A percentile compares a stretch with the other conserved stretches of the same genome.
Evolutionary conservation across 2,888 invertebrate species (phyloP).

Genomic region (Eristalis arbustorum): DNA sequence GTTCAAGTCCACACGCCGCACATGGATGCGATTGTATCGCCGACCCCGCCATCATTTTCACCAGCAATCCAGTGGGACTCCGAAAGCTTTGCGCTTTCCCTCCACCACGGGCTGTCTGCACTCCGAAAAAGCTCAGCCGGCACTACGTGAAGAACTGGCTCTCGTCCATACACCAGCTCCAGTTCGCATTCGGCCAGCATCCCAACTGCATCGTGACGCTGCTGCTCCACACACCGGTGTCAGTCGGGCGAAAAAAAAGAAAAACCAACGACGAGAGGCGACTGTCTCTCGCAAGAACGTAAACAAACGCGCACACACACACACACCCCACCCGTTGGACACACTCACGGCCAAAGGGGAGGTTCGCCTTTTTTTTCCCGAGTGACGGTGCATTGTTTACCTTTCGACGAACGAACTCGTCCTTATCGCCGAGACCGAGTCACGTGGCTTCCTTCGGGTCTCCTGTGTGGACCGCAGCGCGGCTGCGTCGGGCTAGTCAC

Average conservation of each 20-base stretch:
- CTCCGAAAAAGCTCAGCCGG: slow-evolving; percentile 38
- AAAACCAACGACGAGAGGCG: background rate
- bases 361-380: no score
- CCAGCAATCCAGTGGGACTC: slow-evolving; percentile 23
- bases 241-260: background rate
- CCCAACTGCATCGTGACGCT: slow-evolving; percentile 26
- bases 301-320: slow-evolving; percentile 4
- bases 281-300: background rate
- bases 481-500: slow-evolving; percentile 30
- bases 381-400: slow-evolving; percentile 26
- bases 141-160: background rate
- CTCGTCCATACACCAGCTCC: background rate
- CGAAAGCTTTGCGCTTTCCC: slow-evolving; percentile 14
- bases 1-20: slow-evolving; percentile 19
- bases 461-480: background rate
- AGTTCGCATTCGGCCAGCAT: slow-evolving; percentile 43
- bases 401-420: slow-evolving; percentile 12
- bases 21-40: background rate
- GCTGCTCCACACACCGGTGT: background rate
- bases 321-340: background rate
- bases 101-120: background rate
- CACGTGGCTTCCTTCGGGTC: slow-evolving; percentile 30
- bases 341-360: background rate
- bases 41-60: slow-evolving; percentile 1
- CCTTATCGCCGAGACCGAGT: slow-evolving; percentile 28